Percentiles rank a stretch among this genome's conserved stretches.
Conservation (phyloP, 1,140 invertebrate genomes). For the Plutomurus gul region DNA sequence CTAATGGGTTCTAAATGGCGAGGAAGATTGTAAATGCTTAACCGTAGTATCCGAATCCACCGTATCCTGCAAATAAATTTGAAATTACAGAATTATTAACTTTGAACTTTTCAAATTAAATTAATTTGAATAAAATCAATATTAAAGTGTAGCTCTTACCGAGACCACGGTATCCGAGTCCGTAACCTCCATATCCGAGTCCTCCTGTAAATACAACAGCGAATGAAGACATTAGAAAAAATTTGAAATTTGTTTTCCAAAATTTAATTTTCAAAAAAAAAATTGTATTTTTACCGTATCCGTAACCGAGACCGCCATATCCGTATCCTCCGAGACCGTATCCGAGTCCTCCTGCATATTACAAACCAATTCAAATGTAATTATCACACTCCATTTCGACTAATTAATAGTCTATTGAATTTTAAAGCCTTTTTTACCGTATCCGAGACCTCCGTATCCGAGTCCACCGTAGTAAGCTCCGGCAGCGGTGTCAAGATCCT, state of each 20-base stretch:
- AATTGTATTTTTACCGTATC: neutral
- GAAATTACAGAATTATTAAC: too few species aligned
- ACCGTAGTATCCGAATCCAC: constrained; percentile 39
- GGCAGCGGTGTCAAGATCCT: constrained; percentile 38
- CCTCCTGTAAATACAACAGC: too few species aligned
- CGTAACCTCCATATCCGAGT: constrained; percentile 34
- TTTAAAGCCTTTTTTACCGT: neutral
- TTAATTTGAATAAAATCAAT: too few species aligned
- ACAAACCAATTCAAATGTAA: too few species aligned
- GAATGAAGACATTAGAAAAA: too few species aligned
- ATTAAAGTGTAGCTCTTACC: too few species aligned
- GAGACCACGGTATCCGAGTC: neutral
- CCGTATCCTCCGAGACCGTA: neutral
- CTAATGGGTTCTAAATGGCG: neutral
- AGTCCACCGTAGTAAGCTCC: constrained; percentile 30
- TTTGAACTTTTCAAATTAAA: too few species aligned
- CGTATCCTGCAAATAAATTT: too few species aligned
- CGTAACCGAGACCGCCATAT: constrained; percentile 4
- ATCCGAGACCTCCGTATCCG: constrained; percentile 2
- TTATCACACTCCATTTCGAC: too few species aligned
- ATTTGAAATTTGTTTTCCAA: too few species aligned
- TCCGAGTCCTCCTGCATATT: neutral
- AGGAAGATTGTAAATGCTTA: neutral
- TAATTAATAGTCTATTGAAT: too few species aligned
- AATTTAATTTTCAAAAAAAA: too few species aligned